Evolutionary conservation across 30 jellyfish, hydroid and myxozoan genomes (phyloP), one percentile per base, ranked within the genome.

Genomic region (Aurelia sp.): DNA sequence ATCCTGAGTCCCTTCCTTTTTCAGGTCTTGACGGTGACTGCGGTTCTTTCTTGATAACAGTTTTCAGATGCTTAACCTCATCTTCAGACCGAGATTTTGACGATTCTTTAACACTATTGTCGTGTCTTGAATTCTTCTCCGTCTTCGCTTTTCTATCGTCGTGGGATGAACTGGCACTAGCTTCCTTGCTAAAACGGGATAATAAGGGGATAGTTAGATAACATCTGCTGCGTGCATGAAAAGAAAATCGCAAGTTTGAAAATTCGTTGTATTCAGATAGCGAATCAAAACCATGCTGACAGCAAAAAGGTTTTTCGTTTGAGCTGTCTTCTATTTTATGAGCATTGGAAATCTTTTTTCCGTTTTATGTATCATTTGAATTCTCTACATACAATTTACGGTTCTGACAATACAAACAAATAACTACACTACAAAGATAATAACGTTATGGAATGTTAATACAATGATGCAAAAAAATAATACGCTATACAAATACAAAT

Each of bases 61-160:
- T 67, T 50, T 72, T 84, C 15, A 59, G 60, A 6, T 72, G 86
- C 60, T 70, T 84, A 10, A 59, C 62, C 87, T 84, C 93, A 60
- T 84, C 93, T 20, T 84, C 93, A 31, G 87, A 72, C 9, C 93
- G 93, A 84, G 93, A 72, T 72, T 73, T 84, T 11, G 93, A 51
- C 3, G 87, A 19, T 23, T 84, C 93, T 40, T 73, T 76, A 3
- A 66, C 71, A 13, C 51, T 55, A 47, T 37, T 69, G 50, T 84
- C 93, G 4, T 72, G 93, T 15, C 76, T 72, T 41, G 75, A 0
- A 31, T 67, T 13, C 67, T 81, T 81, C 40, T 81, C 90, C 18
- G 83, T 5, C 21, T 81, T 81, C 20, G 11, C 1, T 19, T 81
- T 81, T n/a, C 67, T 79, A n/a, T 70, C 61, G 2, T 21, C 40